phyloP scores from a whole-genome alignment of 1,140 invertebrate genomes.

The Diploscapter pachys region DNA sequence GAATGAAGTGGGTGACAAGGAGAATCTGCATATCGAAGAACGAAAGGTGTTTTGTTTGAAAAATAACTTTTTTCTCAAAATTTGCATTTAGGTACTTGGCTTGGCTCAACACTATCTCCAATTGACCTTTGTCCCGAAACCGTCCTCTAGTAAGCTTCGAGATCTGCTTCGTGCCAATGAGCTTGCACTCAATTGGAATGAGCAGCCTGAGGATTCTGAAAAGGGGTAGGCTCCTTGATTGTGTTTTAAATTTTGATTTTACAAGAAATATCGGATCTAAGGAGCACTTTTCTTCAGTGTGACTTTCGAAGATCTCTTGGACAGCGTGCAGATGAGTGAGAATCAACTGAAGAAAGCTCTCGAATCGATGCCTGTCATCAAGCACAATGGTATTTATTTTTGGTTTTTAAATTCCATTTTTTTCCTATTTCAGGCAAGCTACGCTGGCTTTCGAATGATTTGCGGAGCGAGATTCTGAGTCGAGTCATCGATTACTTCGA shows the following conservation, averaged over 20 bases:
- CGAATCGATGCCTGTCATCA: constrained; percentile 6
- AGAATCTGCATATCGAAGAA: not conserved
- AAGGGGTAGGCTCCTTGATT: constrained; percentile 1
- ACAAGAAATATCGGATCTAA: not conserved
- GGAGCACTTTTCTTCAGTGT: not conserved
- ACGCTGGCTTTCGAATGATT: constrained; percentile 9
- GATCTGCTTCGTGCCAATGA: constrained; percentile 12
- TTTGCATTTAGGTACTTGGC: not conserved
- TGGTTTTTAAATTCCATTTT: not conserved
- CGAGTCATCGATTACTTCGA: not conserved
- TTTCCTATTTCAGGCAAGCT: not conserved
- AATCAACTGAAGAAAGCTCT: not conserved
- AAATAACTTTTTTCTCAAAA: not conserved
- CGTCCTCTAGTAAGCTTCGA: not conserved
- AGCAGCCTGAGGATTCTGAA: not conserved
- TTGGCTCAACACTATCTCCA: constrained; percentile 3
- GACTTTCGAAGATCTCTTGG: not conserved
- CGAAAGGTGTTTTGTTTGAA: constrained; percentile 1
- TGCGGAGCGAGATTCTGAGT: not conserved
- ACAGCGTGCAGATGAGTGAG: constrained; percentile 6
- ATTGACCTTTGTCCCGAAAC: not conserved
- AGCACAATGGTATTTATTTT: not conserved
- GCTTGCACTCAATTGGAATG: not conserved
- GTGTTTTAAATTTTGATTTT: not conserved
- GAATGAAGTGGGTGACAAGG: not conserved